phyloP scores from a whole-genome alignment of 2,888 invertebrate genomes.

The Argyra leucocephala region DNA sequence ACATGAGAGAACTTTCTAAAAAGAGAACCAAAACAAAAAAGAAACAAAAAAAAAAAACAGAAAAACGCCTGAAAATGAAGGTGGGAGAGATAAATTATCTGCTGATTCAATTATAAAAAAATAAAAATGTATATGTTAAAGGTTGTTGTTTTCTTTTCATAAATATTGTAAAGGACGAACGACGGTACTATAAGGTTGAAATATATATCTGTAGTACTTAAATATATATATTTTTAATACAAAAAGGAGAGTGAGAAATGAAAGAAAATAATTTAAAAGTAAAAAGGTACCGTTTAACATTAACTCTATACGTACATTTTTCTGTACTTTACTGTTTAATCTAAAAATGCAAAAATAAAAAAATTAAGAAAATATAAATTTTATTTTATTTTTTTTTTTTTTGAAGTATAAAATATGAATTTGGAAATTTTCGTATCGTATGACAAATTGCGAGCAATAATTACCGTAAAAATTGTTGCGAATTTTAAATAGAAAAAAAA shows the following conservation, averaged over 20 bases:
- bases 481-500: too few species aligned
- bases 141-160: not conserved
- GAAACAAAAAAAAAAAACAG: constrained; percentile 10
- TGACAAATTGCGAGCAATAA: too few species aligned
- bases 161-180: not conserved
- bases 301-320: not conserved
- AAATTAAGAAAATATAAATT: too few species aligned
- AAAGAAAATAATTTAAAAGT: not conserved
- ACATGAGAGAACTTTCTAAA: not conserved
- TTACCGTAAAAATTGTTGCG: too few species aligned
- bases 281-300: not conserved
- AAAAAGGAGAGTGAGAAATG: not conserved
- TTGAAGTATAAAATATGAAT: too few species aligned
- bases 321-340: too few species aligned
- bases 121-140: constrained; percentile 6
- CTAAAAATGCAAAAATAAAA: too few species aligned
- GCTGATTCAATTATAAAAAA: constrained; percentile 10
- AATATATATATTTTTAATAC: too few species aligned
- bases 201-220: not conserved
- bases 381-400: too few species aligned
- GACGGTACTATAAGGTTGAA: not conserved
- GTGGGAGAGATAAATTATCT: not conserved
- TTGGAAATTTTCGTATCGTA: too few species aligned
- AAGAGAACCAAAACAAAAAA: constrained; percentile 13
- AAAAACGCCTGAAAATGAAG: not conserved